Base-by-base conservation (phyloP, 1,140 invertebrate genomes). In the Listronotus bonariensis region DNA sequence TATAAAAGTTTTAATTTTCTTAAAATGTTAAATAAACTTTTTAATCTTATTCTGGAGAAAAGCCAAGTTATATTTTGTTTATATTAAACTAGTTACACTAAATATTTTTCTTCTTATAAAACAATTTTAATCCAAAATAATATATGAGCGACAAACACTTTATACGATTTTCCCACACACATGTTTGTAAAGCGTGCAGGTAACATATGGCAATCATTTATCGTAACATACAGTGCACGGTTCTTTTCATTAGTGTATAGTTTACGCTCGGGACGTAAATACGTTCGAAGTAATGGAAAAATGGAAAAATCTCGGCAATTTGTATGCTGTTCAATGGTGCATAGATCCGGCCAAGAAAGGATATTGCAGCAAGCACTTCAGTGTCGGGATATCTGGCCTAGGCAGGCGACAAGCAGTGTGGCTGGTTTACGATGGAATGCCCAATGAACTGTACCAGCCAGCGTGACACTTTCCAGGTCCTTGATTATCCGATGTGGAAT, bases 381-480 rank as follows among this genome's bases (percentile, higher is more conserved):
- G 12, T 9, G 43, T 10, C 12, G 15, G 14, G 10, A 6, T 55
- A 41, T 40, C 53, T 12, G 17, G 12, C 10, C 10, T 12, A 42
- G 40, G 18, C 53, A 18, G 36, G n/a, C 34, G 20, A 11, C 36
- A 34, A 36, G 31, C 31, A 14, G 31, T 46, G 20, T 20, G 15
- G 36, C 36, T 31, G 51, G 31, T 36, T 53, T 34, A 53, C 36
- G 51, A 34, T 38, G 31, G 31, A 53, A 53, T 18, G 51, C 36
- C 17, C 36, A 53, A 31, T 38, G 51, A 53, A 53, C 36, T 31
- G 51, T 10, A 53, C 12, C 31, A 38, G 51, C 31, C 51, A 53
- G 15, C 51, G 36, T 38, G 51, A 53, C 51, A 53, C 51, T 53
- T 38, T 53, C 51, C 36, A 53, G 36, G 36, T 38, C 51, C 17